A percentile compares a stretch with the other conserved stretches of the same genome.
Evolutionary conservation across 2,797 vertebrate genomes (phyloP).

Genomic region (Pampus argenteus): DNA sequence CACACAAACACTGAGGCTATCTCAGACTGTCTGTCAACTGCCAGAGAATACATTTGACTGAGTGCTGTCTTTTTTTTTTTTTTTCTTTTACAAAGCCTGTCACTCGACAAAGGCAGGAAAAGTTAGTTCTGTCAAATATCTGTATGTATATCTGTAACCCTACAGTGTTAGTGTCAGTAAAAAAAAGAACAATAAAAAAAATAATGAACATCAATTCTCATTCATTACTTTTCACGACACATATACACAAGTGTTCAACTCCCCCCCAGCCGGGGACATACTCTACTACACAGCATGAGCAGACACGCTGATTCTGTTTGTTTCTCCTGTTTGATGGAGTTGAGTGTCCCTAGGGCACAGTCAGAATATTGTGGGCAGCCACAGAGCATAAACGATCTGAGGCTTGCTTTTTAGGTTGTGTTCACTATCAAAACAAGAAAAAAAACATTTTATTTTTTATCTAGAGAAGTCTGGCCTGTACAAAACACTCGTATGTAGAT

Average conservation of each 20-base stretch:
- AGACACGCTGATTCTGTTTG: conserved; percentile 68
- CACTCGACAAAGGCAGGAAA: conserved; percentile 49
- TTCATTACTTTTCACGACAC: conserved; percentile 56
- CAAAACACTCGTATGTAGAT: conserved; percentile 24
- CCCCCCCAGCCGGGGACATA: conserved; percentile 43
- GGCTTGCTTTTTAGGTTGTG: conserved; percentile 35
- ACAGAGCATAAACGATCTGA: conserved; percentile 58
- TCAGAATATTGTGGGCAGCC: conserved; percentile 55
- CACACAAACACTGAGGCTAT: conserved; percentile 64
- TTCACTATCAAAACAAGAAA: conserved; percentile 30
- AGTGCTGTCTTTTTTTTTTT: conserved; percentile 36
- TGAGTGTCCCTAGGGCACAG: conserved; percentile 57
- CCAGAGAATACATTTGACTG: conserved; percentile 54
- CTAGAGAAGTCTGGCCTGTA: neutral
- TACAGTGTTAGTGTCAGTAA: conserved; percentile 57
- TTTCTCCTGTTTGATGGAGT: conserved; percentile 72
- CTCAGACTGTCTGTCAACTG: conserved; percentile 76
- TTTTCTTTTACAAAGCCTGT: conserved; percentile 52
- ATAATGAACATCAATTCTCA: conserved; percentile 72
- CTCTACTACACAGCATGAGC: conserved; percentile 54
- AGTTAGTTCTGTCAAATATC: conserved; percentile 54
- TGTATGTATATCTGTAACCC: conserved; percentile 60
- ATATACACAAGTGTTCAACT: conserved; percentile 39
- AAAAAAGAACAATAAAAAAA: conserved; percentile 54
- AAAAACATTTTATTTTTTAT: conserved; percentile 15